phyloP scores from a whole-genome alignment of 1,140 invertebrate genomes.

The Camponotus pennsylvanicus region DNA sequence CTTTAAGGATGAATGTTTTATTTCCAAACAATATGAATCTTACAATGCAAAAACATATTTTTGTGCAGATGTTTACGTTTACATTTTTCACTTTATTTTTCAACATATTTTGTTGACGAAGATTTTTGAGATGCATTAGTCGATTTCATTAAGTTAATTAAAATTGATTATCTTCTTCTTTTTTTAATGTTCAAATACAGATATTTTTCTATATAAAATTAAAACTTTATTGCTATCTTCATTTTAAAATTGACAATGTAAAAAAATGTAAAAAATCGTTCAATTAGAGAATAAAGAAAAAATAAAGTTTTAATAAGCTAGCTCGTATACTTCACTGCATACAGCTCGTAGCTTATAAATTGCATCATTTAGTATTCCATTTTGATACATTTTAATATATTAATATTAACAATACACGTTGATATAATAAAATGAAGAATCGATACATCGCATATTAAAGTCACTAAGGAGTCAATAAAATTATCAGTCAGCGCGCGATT shows the following conservation, averaged over 20 bases:
- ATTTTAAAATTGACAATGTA: neutral
- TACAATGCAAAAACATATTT: neutral
- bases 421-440: neutral
- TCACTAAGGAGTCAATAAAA: conserved; percentile 50
- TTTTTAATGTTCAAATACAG: neutral
- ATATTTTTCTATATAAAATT: neutral
- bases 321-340: neutral
- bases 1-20: conserved; percentile 27
- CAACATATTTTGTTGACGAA: neutral
- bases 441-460: neutral
- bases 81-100: neutral
- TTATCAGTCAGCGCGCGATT: conserved; percentile 35
- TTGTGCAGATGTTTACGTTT: neutral
- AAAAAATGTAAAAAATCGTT: neutral
- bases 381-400: neutral
- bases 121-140: neutral
- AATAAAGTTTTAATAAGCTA: neutral
- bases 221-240: neutral
- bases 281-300: neutral
- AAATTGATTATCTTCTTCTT: neutral
- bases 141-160: neutral
- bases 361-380: neutral
- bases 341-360: neutral
- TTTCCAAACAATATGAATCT: neutral
- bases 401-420: neutral